A percentile compares a stretch with the other conserved stretches of the same genome.
These are phyloP conservation scores for Ranitomeya variabilis DNA, from an alignment of 2,113 vertebrate species.

Conservation along the genomic window DNA sequence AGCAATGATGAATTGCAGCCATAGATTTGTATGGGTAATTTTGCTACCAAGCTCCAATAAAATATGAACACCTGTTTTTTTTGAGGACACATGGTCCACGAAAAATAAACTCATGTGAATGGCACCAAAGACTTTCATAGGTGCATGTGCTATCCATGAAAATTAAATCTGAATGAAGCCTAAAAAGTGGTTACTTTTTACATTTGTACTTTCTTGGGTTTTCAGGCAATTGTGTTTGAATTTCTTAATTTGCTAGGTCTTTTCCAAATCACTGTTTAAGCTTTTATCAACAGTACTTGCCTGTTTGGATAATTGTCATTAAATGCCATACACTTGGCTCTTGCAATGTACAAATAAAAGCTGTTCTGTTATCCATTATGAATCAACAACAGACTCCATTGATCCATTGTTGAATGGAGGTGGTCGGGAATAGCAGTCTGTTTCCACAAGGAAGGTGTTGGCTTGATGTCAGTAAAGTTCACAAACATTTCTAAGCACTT, in stretches of 20 bases:
- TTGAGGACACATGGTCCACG: too few species aligned
- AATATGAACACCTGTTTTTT: too few species aligned
- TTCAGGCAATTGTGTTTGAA: not conserved
- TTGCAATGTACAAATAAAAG: not conserved
- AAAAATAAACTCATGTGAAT: too few species aligned
- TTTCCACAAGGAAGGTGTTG: not conserved
- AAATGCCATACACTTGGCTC: slow-evolving; percentile 31
- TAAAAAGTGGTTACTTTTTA: too few species aligned
- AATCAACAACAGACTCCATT: slow-evolving; percentile 52
- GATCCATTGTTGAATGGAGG: slow-evolving; percentile 44
- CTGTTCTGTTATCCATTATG: rapidly evolving
- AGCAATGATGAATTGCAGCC: too few species aligned
- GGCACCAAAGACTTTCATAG: too few species aligned
- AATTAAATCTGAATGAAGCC: too few species aligned
- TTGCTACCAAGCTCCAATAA: too few species aligned
- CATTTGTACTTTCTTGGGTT: not conserved
- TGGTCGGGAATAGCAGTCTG: slow-evolving; percentile 24
- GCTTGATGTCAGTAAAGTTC: slow-evolving; percentile 57
- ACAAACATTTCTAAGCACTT: slow-evolving; percentile 59
- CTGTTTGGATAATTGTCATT: slow-evolving; percentile 40
- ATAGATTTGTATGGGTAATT: too few species aligned
- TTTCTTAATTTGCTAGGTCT: not conserved
- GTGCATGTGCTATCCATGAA: too few species aligned
- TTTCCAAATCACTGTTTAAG: not conserved
- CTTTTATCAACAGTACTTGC: not conserved